Conservation (phyloP, 2,797 vertebrate species). For the Channallabes apus region DNA sequence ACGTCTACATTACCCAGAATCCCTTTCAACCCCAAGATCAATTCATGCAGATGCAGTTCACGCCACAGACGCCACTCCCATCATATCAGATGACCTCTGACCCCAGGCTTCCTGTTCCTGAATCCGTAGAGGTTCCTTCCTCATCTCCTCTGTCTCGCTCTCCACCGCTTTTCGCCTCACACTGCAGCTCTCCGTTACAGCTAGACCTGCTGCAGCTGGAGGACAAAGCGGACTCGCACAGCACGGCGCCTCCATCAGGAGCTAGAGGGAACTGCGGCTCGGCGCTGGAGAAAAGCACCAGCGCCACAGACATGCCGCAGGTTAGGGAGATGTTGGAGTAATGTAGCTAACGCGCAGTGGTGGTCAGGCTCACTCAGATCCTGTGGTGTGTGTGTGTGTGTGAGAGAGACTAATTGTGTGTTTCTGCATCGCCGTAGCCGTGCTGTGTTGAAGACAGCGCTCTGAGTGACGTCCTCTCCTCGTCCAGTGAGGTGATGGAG, state of each 20-base stretch:
- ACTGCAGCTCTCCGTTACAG: constrained; percentile 91
- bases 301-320: constrained; percentile 59
- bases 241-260: constrained; percentile 50
- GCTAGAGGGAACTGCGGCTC: constrained; percentile 34
- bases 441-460: constrained; percentile 68
- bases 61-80: constrained; percentile 67
- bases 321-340: constrained; percentile 66
- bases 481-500: constrained; percentile 85
- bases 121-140: constrained; percentile 65
- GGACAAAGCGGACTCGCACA: constrained; percentile 81
- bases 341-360: background rate
- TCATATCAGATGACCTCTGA: constrained; percentile 69
- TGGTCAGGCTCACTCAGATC: no score
- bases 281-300: constrained; percentile 27
- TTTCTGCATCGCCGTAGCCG: constrained; percentile 23
- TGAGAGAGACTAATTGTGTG: background rate
- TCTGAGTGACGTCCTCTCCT: constrained; percentile 80
- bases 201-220: constrained; percentile 92
- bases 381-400: background rate
- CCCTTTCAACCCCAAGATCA: constrained; percentile 61
- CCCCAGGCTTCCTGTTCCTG: constrained; percentile 63
- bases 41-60: constrained; percentile 68
- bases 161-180: constrained; percentile 85
- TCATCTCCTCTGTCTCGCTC: constrained; percentile 70
- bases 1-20: constrained; percentile 47